A percentile compares a stretch with the other conserved stretches of the same genome.
Conservation (phyloP, 2,113 vertebrate species). For the Balaenoptera acutorostrata region DNA sequence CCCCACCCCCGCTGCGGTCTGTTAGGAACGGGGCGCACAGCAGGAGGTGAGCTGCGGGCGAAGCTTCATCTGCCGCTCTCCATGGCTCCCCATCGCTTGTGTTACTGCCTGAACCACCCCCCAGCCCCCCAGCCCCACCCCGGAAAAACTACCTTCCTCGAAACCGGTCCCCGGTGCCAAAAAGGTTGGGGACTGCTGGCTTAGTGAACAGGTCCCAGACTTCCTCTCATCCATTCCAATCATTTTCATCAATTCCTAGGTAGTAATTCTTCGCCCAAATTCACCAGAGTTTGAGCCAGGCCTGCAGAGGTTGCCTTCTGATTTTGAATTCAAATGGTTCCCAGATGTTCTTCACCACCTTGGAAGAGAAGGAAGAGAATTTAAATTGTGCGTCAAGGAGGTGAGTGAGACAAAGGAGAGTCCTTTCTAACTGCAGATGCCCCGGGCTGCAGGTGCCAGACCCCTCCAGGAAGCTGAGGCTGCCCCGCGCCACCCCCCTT, state of each 20-base stretch:
- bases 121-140: too few species aligned
- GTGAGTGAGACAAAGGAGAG: not conserved
- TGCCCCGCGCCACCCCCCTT: rapidly evolving
- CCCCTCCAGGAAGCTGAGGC: not conserved
- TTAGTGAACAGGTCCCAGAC: not conserved
- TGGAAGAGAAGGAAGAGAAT: not conserved
- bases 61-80: too few species aligned
- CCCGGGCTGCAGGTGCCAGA: not conserved
- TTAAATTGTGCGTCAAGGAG: not conserved
- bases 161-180: too few species aligned
- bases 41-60: too few species aligned
- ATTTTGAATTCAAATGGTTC: not conserved
- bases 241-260: not conserved
- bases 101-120: too few species aligned
- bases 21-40: rapidly evolving
- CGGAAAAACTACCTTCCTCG: too few species aligned
- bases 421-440: not conserved
- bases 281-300: not conserved
- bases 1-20: rapidly evolving
- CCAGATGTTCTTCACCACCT: not conserved
- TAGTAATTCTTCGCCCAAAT: not conserved
- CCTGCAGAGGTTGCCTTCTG: not conserved
- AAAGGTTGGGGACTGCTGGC: too few species aligned
- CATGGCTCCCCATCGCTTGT: too few species aligned
- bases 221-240: not conserved